These are phyloP conservation scores for Papilio xuthus DNA, from an alignment of 1,140 invertebrate species.

Conservation along the genomic window DNA sequence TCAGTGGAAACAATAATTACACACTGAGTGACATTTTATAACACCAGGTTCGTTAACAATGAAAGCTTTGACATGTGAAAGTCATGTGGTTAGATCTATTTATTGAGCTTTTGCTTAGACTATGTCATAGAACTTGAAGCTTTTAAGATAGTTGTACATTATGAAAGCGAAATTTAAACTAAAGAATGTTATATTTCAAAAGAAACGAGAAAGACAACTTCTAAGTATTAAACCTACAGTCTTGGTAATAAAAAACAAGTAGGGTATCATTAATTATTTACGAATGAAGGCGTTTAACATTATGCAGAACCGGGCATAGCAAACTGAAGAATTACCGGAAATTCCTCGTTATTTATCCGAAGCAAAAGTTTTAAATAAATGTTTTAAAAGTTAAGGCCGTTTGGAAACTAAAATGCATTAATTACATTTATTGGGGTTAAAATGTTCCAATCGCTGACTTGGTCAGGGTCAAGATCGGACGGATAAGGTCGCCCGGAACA, in stretches of 20 bases:
- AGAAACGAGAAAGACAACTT: too few species aligned
- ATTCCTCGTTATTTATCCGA: slow-evolving; percentile 7
- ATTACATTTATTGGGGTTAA: slow-evolving; percentile 30
- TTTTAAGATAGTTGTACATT: neutral
- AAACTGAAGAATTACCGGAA: slow-evolving; percentile 33
- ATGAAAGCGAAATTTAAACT: too few species aligned
- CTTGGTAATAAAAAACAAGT: neutral
- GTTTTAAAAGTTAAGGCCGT: slow-evolving; percentile 33
- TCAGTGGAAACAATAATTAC: slow-evolving; percentile 29
- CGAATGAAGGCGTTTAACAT: neutral
- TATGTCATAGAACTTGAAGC: neutral
- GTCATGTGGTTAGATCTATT: slow-evolving; percentile 21
- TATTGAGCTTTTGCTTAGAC: neutral
- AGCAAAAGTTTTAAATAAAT: slow-evolving; percentile 22
- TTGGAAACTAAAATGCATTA: slow-evolving; percentile 29
- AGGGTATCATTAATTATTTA: neutral
- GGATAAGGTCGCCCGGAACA: slow-evolving; percentile 32
- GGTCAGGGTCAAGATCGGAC: slow-evolving; percentile 28
- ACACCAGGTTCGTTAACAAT: slow-evolving; percentile 3
- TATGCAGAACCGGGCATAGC: slow-evolving; percentile 5
- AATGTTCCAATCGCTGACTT: slow-evolving; percentile 29
- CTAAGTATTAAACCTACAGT: neutral
- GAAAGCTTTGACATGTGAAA: slow-evolving; percentile 27
- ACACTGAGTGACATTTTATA: slow-evolving; percentile 19
- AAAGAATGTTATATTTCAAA: too few species aligned